Conservation (phyloP, 2,888 invertebrate genomes). For the Brachyptera risi region DNA sequence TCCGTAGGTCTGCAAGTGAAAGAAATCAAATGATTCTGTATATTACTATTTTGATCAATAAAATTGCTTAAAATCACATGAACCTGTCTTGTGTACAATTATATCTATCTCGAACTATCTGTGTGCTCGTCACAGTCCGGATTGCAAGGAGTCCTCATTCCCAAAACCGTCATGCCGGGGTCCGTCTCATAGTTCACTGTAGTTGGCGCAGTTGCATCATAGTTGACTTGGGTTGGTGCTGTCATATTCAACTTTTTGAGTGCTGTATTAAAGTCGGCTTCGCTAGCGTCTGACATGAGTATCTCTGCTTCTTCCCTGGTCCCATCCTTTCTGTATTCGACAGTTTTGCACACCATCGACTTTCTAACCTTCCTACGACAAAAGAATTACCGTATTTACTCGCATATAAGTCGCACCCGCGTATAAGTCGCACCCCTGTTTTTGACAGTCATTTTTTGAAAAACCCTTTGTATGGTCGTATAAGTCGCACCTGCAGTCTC, state of each 20-base stretch:
- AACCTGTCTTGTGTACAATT: not conserved
- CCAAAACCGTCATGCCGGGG: not conserved
- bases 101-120: not conserved
- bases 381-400: too few relatives aligned
- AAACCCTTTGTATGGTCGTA: too few relatives aligned
- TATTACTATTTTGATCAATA: conserved; percentile 1
- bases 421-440: too few relatives aligned
- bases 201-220: not conserved
- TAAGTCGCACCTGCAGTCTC: too few relatives aligned
- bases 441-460: too few relatives aligned
- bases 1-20: conserved; percentile 84
- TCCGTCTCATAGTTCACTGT: not conserved
- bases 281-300: not conserved
- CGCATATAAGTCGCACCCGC: too few relatives aligned
- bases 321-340: not conserved
- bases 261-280: not conserved
- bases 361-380: too few relatives aligned
- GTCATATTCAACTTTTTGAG: not conserved
- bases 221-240: not conserved
- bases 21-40: conserved; percentile 68
- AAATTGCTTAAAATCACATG: conserved; percentile 19
- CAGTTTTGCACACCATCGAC: conserved; percentile 3
- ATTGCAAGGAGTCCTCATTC: too few relatives aligned
- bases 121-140: not conserved
- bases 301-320: not conserved